phyloP scores from a whole-genome alignment of 2,113 vertebrate genomes.

The Percina caprodes region DNA sequence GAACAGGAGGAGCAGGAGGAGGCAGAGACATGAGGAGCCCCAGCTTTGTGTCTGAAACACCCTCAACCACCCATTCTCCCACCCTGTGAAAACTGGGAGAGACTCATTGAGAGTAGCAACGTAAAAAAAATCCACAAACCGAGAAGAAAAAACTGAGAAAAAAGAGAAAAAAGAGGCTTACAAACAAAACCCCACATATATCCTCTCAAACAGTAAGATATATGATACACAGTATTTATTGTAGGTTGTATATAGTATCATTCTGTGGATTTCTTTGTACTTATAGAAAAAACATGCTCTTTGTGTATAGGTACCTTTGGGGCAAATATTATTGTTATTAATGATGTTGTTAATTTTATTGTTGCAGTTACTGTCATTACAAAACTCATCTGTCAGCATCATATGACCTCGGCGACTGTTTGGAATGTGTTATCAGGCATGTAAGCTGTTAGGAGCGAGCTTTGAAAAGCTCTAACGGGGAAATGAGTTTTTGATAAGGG shows the following conservation, averaged over 20 bases:
- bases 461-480: slow-evolving; percentile 34
- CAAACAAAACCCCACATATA: slow-evolving; percentile 61
- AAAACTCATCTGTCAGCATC: slow-evolving; percentile 65
- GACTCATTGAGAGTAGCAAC: slow-evolving; percentile 71
- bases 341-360: slow-evolving; percentile 82
- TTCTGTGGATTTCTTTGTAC: slow-evolving; percentile 88
- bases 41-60: slow-evolving; percentile 50
- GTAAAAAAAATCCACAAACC: slow-evolving; percentile 66
- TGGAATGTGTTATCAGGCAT: slow-evolving; percentile 65
- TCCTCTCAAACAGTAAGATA: slow-evolving; percentile 80
- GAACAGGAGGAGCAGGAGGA: slow-evolving; percentile 76
- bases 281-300: slow-evolving; percentile 83
- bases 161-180: slow-evolving; percentile 69
- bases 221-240: slow-evolving; percentile 92
- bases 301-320: slow-evolving; percentile 85
- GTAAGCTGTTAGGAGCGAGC: slow-evolving; percentile 47
- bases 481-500: slow-evolving; percentile 46
- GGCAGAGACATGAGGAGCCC: slow-evolving; percentile 88
- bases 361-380: slow-evolving; percentile 81
- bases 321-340: slow-evolving; percentile 84
- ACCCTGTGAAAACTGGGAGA: slow-evolving; percentile 71
- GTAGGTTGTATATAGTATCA: slow-evolving; percentile 91
- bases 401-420: slow-evolving; percentile 60
- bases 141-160: slow-evolving; percentile 48
- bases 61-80: slow-evolving; percentile 16